Evolutionary conservation across 64 coral and sea anemone species (phyloP), one percentile per base, ranked within the genome.

Genomic region (Stichodactyla mertensii): DNA sequence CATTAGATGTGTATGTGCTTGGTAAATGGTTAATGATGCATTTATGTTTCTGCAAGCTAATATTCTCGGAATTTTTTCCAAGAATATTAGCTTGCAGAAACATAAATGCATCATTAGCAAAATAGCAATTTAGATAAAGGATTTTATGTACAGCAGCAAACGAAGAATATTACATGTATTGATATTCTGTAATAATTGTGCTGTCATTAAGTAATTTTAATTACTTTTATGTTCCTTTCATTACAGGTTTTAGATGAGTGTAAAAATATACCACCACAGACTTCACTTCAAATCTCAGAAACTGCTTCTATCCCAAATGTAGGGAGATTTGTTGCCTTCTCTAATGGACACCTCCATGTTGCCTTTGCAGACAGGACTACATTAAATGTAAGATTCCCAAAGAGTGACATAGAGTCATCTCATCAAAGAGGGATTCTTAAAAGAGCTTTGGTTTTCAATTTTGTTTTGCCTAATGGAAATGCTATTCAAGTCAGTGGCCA

Each of bases 291-390:
- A 23, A 36, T 90, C 18, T 71, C 78, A 59, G 89, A 90, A 61
- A 80, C 67, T 52, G 89, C 83, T 8, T 15, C 26, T 86, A 83
- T 90, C 16, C 83, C 89, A 7, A 61, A 77, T 54, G 86, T 80
- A 36, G 90, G 90, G 51, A 70, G 78, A 60, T 92, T 92, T 77
- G 78, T 78, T 55, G 90, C 90, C 20, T 87, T 83, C 78, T 92
- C 90, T 18, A 92, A 87, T 87, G 90, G 90, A 61, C 71, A 83
- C 61, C 67, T 92, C 23, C 79, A 82, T 83, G 54, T 83, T 0
- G 85, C 78, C 15, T 92, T 92, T 64, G 62, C 74, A 82, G 90
- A 92, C 78, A 86, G 90, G 64, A 92, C 90, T 82, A 83, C 87
- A 10, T 57, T 92, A 12, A 83, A 92, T 81, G 23, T 92, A 52